Percentiles rank a stretch among this genome's conserved stretches.
phyloP scores from a whole-genome alignment of 2,113 vertebrate genomes.

The Condylura cristata region DNA sequence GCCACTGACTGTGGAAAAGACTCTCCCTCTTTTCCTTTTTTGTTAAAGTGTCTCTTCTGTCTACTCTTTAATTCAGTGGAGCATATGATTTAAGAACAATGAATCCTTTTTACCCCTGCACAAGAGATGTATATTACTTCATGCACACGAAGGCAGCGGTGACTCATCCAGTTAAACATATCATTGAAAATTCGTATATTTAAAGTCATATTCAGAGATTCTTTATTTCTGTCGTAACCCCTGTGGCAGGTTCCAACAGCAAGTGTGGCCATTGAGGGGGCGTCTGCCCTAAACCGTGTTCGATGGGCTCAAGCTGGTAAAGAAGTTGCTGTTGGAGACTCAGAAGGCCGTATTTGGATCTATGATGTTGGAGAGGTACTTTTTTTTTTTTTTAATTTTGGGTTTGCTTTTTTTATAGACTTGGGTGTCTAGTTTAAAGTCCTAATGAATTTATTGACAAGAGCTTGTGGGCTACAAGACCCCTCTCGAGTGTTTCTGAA shows the following conservation, averaged over 20 bases:
- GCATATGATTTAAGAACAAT: slow-evolving; percentile 77
- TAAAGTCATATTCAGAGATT: slow-evolving; percentile 49
- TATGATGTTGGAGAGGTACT: slow-evolving; percentile 98
- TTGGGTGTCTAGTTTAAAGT: neutral
- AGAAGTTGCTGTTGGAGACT: slow-evolving; percentile 98
- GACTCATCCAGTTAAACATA: slow-evolving; percentile 54
- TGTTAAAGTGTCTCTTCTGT: slow-evolving; percentile 22
- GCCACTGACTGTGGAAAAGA: neutral
- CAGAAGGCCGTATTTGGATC: slow-evolving; percentile 97
- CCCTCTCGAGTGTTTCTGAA: neutral
- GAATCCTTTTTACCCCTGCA: slow-evolving; percentile 14
- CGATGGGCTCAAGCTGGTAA: slow-evolving; percentile 96
- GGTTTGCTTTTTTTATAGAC: neutral
- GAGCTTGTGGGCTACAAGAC: neutral
- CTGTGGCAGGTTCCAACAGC: slow-evolving; percentile 94
- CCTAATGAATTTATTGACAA: slow-evolving; percentile 15
- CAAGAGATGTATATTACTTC: slow-evolving; percentile 51
- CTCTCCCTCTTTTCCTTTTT: neutral
- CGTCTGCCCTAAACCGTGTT: slow-evolving; percentile 96
- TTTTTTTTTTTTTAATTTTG: neutral
- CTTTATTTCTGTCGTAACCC: neutral
- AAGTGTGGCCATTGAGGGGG: slow-evolving; percentile 95
- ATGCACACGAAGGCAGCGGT: slow-evolving; percentile 38
- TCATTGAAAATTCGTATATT: slow-evolving; percentile 6
- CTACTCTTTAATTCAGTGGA: slow-evolving; percentile 60